Conservation (phyloP, 1,140 invertebrate species). For the Zaprionus tsacasi region DNA sequence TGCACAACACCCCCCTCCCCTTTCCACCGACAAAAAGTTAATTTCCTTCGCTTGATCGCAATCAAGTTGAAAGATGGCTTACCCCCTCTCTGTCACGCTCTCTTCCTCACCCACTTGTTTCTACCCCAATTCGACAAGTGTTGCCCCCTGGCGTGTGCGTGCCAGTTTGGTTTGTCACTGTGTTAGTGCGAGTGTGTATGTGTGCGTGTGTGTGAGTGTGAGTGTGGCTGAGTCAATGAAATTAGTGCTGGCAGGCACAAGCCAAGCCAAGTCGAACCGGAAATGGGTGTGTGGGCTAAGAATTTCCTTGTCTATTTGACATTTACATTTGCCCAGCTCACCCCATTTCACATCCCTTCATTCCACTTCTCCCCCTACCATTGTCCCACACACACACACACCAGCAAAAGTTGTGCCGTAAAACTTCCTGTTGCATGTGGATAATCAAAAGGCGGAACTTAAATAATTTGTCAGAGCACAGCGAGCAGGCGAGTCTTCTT, state of each 20-base stretch:
- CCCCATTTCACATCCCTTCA: no score
- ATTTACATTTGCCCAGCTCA: conserved; percentile 58
- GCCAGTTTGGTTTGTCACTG: conserved; percentile 48
- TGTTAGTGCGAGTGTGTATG: background rate
- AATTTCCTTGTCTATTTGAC: conserved; percentile 62
- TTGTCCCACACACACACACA: conserved; percentile 31
- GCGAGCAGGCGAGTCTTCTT: conserved; percentile 40
- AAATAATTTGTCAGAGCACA: conserved; percentile 59
- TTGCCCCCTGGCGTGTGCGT: conserved; percentile 30
- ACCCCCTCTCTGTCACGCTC: no score
- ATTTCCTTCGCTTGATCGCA: conserved; percentile 64
- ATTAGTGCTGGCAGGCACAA: conserved; percentile 60
- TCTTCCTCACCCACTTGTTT: background rate
- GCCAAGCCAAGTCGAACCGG: conserved; percentile 34
- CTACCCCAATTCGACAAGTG: background rate
- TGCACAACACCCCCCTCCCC: no score
- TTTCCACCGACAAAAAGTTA: conserved; percentile 45
- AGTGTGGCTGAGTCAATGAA: conserved; percentile 71
- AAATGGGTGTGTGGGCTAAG: conserved; percentile 63
- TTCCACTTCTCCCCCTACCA: background rate
- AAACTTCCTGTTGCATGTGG: conserved; percentile 61
- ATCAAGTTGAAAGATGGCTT: conserved; percentile 50
- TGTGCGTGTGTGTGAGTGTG: conserved; percentile 10
- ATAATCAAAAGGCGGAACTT: conserved; percentile 68
- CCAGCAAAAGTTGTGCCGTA: conserved; percentile 53